Base-by-base conservation (phyloP, 1,140 invertebrate genomes). In the Hylaeus volcanicus region DNA sequence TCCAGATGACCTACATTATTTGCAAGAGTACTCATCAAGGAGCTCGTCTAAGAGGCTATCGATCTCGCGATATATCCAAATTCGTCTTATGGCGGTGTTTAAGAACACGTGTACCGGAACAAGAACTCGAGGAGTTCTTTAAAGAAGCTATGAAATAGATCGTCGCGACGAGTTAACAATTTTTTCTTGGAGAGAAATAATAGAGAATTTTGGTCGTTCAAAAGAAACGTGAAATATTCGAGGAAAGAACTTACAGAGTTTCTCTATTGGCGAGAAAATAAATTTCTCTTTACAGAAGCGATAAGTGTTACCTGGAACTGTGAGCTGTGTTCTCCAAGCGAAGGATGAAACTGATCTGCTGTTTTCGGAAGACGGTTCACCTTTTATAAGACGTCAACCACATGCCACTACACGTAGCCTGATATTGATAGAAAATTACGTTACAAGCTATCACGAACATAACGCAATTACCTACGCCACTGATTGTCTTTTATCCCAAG, bases 401-500 rank as follows among this genome's bases (percentile, higher is more conserved):
- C 41, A 51, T 72, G n/a, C 37, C 15, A 37, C n/a, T 26, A 74
- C 15, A 63, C 9, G 65, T 43, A 75, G 5, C 39, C 8, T 71
- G 66, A 81, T 60, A 74, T 55, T 63, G 41, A 56, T 66, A 73
- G 14, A 37, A 64, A 78, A 77, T 81, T 63, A 63, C n/a, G 37
- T 65, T 60, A 82, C 51, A 82, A 78, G 79, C 69, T 74, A 85
- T 88, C 74, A 69, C 5, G 81, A 70, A 61, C 51, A 55, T 84
- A 85, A 88, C 53, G 41, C 39, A 84, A 82, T 88, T 89, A 77
- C 61, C 37, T 68, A 41, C 58, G 48, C 63, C 65, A 9, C 45
- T 88, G 89, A 91, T 90, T 89, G 85, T 39, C n/a, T 87, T 83
- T 60, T 51, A 71, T 79, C 87, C 68, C 79, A 48, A 61, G 87